Evolutionary conservation across 2,113 vertebrate species (phyloP).

Genomic region (Leucosticte australis): DNA sequence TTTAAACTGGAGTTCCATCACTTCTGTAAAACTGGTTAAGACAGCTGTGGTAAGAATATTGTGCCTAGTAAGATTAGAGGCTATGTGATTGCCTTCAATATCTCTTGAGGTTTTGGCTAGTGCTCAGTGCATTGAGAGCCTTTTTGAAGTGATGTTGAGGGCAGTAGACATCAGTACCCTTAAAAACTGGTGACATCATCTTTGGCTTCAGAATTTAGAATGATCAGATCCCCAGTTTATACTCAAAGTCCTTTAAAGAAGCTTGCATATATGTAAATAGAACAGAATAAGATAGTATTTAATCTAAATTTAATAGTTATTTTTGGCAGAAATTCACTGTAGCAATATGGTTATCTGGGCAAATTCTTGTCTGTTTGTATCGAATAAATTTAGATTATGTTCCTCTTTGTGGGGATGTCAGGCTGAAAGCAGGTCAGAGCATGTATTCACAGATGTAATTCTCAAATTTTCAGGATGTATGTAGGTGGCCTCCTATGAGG

Average conservation of each 20-base stretch:
- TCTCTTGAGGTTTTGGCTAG: background rate
- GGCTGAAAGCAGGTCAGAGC: background rate
- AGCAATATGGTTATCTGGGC: background rate
- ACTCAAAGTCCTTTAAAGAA: background rate
- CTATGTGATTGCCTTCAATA: background rate
- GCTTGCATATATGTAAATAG: background rate
- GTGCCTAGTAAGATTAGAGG: background rate
- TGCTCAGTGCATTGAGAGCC: background rate
- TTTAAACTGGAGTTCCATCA: background rate
- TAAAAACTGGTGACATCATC: background rate
- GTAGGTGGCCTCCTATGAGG: background rate
- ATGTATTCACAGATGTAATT: background rate
- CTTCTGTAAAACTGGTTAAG: background rate
- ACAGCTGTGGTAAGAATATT: background rate
- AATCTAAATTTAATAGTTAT: background rate
- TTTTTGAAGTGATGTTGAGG: background rate
- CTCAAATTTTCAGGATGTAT: background rate
- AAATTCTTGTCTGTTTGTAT: background rate
- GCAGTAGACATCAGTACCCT: background rate
- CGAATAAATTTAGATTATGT: background rate
- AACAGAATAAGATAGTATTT: background rate
- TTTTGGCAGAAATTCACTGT: background rate
- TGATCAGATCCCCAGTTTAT: background rate
- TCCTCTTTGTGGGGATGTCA: background rate
- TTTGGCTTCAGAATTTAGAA: background rate